Percentiles rank a stretch among this genome's conserved stretches.
Conservation (phyloP, 2,888 invertebrate species). For the Neoaliturus tenellus region DNA sequence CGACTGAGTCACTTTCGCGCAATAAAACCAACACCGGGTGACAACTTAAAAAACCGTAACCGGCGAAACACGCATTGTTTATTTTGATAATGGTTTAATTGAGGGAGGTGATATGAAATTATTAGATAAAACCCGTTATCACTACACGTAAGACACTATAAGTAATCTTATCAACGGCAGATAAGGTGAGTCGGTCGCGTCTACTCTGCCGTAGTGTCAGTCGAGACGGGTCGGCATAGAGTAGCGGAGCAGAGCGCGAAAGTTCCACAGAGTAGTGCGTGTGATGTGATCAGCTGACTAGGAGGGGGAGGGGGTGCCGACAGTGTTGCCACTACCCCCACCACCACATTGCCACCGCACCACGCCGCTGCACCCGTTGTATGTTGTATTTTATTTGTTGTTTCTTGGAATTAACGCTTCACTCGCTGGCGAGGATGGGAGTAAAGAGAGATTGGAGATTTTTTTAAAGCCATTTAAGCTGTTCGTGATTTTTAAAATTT, state of each 20-base stretch:
- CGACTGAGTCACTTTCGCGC: not conserved
- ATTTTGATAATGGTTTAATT: slow-evolving; percentile 53
- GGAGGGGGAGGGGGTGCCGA: slow-evolving; percentile 17
- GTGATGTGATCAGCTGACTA: too few relatives aligned
- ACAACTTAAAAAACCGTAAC: not conserved
- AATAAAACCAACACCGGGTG: not conserved
- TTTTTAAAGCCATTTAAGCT: too few relatives aligned
- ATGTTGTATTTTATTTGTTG: not conserved
- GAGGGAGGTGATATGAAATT: slow-evolving; percentile 53
- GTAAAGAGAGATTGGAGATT: too few relatives aligned
- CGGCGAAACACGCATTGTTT: slow-evolving; percentile 50
- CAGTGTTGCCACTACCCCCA: slow-evolving; percentile 25
- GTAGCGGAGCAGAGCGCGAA: not conserved
- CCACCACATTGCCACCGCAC: not conserved
- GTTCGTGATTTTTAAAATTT: too few relatives aligned
- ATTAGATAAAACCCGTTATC: slow-evolving; percentile 54
- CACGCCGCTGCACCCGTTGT: not conserved
- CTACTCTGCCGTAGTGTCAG: slow-evolving; percentile 38
- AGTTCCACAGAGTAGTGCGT: not conserved
- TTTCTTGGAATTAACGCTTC: not conserved
- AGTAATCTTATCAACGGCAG: slow-evolving; percentile 47
- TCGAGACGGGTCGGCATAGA: slow-evolving; percentile 21
- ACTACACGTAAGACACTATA: slow-evolving; percentile 50
- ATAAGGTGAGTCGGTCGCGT: slow-evolving; percentile 46
- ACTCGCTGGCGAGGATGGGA: too few relatives aligned